Evolutionary conservation across 2,888 invertebrate species (phyloP).

Genomic region (Rhaphigaster nebulosa): DNA sequence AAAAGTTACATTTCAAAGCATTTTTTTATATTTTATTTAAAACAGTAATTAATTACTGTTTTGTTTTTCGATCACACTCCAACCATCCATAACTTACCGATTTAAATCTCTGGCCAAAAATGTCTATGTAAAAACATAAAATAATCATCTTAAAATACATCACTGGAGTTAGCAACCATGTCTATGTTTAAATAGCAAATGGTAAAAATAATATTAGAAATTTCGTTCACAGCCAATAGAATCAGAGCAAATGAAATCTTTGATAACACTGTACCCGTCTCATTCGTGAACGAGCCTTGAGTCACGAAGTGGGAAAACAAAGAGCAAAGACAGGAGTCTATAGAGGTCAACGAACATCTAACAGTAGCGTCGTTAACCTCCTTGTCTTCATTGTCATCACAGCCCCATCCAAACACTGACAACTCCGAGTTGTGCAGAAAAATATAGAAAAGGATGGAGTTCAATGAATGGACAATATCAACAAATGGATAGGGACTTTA

Average conservation of each 20-base stretch:
- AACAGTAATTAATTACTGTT: too few relatives aligned
- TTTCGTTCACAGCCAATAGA: not conserved
- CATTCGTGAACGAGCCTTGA: slow-evolving; percentile 5
- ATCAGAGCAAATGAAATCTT: not conserved
- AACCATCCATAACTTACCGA: too few relatives aligned
- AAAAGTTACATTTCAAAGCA: too few relatives aligned
- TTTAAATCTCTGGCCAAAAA: too few relatives aligned
- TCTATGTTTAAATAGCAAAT: too few relatives aligned
- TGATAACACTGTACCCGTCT: not conserved
- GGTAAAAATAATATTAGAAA: too few relatives aligned
- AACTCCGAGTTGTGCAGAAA: not conserved
- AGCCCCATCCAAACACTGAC: not conserved
- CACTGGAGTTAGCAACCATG: too few relatives aligned
- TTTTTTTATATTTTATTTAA: too few relatives aligned
- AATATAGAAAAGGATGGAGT: not conserved
- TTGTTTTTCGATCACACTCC: too few relatives aligned
- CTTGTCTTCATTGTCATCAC: slow-evolving; percentile 35
- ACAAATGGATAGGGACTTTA: not conserved
- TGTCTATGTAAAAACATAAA: too few relatives aligned
- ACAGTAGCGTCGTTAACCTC: slow-evolving; percentile 24
- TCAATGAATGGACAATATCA: not conserved
- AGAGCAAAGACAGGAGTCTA: slow-evolving; percentile 8
- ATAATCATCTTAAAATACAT: too few relatives aligned
- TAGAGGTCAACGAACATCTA: not conserved
- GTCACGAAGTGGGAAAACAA: not conserved